These are phyloP conservation scores for Podarcis lilfordi DNA, from an alignment of 2,797 vertebrate genomes.

Conservation along the genomic window DNA sequence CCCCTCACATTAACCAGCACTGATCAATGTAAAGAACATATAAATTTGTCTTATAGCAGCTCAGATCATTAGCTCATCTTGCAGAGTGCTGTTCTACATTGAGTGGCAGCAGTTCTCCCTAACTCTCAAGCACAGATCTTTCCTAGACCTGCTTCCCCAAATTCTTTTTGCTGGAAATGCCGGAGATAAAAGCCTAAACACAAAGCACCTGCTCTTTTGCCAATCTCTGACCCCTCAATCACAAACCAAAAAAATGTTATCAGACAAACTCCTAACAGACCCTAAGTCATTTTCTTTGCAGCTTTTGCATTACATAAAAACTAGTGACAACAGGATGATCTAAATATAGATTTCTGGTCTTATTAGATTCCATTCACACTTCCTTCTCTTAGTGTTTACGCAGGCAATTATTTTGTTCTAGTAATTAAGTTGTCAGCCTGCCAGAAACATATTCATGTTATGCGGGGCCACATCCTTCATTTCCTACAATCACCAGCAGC, in stretches of 20 bases:
- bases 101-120: neutral
- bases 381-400: neutral
- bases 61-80: neutral
- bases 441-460: slow-evolving; percentile 23
- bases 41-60: neutral
- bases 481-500: neutral
- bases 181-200: neutral
- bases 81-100: too few relatives aligned
- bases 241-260: neutral
- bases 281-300: neutral
- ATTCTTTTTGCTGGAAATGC: neutral
- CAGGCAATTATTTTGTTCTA: slow-evolving; percentile 6
- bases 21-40: neutral
- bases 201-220: too few relatives aligned
- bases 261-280: slow-evolving; percentile 12
- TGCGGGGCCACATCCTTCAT: neutral
- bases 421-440: neutral
- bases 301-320: slow-evolving; percentile 14
- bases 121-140: neutral
- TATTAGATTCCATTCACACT: neutral
- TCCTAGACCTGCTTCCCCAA: neutral
- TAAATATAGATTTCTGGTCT: slow-evolving; percentile 30
- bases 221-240: neutral
- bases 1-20: neutral
- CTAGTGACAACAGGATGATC: slow-evolving; percentile 20